Percentiles rank a stretch among this genome's conserved stretches.
Conservation (phyloP, 92 coral and sea anemone species). For the Nematostella vectensis region DNA sequence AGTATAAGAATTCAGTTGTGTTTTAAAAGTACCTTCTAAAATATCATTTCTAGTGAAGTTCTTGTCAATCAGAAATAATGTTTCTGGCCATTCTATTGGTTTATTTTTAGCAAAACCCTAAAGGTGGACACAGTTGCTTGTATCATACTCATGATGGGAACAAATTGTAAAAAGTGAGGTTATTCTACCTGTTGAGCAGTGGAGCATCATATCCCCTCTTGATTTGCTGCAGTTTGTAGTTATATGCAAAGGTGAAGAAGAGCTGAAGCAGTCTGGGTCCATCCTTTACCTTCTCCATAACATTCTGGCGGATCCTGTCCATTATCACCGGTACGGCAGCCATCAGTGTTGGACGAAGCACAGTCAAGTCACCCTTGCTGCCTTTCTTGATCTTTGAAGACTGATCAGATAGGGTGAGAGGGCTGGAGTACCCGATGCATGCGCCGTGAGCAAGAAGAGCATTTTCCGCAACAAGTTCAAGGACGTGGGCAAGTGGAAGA, state of each 20-base stretch:
- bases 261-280: slow-evolving; percentile 85
- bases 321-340: slow-evolving; percentile 95
- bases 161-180: no score
- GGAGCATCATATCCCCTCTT: slow-evolving; percentile 95
- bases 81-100: no score
- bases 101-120: no score
- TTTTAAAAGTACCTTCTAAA: no score
- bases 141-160: no score
- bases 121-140: no score
- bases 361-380: slow-evolving; percentile 85
- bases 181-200: slow-evolving; percentile 67
- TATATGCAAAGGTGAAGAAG: slow-evolving; percentile 84
- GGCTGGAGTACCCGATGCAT: slow-evolving; percentile 81
- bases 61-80: no score
- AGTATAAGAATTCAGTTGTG: no score
- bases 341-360: slow-evolving; percentile 87
- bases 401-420: slow-evolving; percentile 92
- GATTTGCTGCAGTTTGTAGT: slow-evolving; percentile 85
- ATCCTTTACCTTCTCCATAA: slow-evolving; percentile 89
- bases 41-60: no score
- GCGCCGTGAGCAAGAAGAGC: slow-evolving; percentile 77
- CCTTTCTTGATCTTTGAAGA: slow-evolving; percentile 98
- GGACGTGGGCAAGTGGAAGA: slow-evolving; percentile 90
- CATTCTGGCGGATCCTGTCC: slow-evolving; percentile 93
- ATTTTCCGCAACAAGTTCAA: slow-evolving; percentile 74